Base-by-base conservation (phyloP, 2,113 vertebrate genomes). In the Anser cygnoides region DNA sequence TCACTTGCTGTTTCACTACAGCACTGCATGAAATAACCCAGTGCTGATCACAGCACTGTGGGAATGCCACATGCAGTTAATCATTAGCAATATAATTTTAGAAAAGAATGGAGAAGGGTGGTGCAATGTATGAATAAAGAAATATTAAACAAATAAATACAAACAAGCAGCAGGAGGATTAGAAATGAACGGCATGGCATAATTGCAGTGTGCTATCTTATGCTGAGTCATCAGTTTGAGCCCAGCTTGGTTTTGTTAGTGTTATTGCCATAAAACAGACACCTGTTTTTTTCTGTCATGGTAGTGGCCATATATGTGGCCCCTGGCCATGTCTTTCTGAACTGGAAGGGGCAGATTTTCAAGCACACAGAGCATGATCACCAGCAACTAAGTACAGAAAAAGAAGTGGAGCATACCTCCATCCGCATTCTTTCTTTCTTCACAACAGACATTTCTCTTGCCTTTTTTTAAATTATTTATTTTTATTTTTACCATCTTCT, bases 121-220 rank as follows among this genome's bases (percentile, higher is more conserved):
- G 62, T 70, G n/a, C 29, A 62, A 50, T 4, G n/a, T 44, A 77
- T 1, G 8, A 87, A 81, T 61, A 63, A 90, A 89, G 67, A 67
- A 77, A 55, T 59, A 67, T 77, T 75, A 87, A 90, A 86, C 61
- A 89, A 71, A 92, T 67, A 89, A 93, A 63, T 52, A 74, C 49
- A 1, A 8, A 57, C 35, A 39, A 85, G 58, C 66, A 79, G 92
- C 44, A 90, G 90, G 58, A 74, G 50, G 25, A 70, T 66, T 49
- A 84, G 73, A 87, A 92, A 70, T 3, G 31, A 86, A 71, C 9
- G 4, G 59, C 63, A 83, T 3, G 17, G 25, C 35, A 7, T 37
- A 70, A 76, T 10, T 62, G 28, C 44, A 79, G 33, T 2, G 15
- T 17, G 10, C 21, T 70, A 5, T 70, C 49, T 71, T 49, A 61